These are phyloP conservation scores for Sinocyclocheilus grahami DNA, from an alignment of 2,113 vertebrate species.

Conservation along the genomic window DNA sequence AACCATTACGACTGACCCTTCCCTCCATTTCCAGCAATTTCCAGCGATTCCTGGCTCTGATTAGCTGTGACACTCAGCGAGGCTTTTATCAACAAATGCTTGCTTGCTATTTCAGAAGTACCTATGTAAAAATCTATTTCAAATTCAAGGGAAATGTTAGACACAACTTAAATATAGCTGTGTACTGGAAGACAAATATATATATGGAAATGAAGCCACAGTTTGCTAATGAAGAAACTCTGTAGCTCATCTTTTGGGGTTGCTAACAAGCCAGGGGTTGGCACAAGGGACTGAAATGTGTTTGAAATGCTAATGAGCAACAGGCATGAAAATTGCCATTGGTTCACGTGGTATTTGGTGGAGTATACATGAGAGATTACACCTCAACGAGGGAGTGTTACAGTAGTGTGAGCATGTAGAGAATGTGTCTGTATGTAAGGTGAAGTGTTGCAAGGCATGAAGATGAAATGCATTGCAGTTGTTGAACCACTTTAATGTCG, in stretches of 20 bases:
- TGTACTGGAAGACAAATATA: slow-evolving; percentile 26
- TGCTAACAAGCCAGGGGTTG: slow-evolving; percentile 71
- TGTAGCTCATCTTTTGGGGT: slow-evolving; percentile 60
- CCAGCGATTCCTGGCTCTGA: slow-evolving; percentile 45
- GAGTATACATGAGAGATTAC: slow-evolving; percentile 50
- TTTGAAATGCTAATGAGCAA: slow-evolving; percentile 79
- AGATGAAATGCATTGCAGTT: neutral
- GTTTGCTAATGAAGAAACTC: slow-evolving; percentile 73
- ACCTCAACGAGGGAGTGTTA: too few species aligned
- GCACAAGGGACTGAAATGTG: slow-evolving; percentile 65
- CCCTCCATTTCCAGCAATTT: slow-evolving; percentile 35
- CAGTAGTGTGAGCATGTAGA: too few species aligned
- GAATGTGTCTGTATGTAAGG: neutral
- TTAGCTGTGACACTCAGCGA: slow-evolving; percentile 47
- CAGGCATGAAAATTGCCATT: slow-evolving; percentile 66
- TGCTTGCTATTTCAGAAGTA: neutral
- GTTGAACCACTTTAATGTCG: neutral
- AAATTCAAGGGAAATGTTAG: neutral
- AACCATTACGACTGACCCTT: slow-evolving; percentile 21
- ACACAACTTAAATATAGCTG: neutral
- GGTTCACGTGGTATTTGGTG: slow-evolving; percentile 63
- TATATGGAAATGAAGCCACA: slow-evolving; percentile 51
- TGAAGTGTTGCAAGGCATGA: neutral
- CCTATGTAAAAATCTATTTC: neutral
- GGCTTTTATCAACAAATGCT: slow-evolving; percentile 1